Base-by-base conservation (phyloP, 2,888 invertebrate genomes). In the Thelaira solivaga region DNA sequence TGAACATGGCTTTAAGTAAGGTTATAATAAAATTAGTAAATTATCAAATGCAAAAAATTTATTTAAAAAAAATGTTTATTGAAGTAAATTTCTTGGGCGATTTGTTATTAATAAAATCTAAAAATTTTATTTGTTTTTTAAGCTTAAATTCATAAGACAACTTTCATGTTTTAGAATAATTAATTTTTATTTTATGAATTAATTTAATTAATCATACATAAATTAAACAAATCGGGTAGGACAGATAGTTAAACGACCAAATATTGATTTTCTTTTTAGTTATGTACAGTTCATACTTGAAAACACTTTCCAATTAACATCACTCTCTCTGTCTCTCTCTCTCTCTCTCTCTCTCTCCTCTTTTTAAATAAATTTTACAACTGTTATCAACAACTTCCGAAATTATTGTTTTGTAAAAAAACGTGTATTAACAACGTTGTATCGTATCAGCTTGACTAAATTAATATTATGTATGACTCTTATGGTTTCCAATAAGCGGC, bases 151-250 rank as follows among this genome's bases (percentile, higher is more conserved):
- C 18, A 29, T 41, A 22, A 11, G 16, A 41, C 39, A 49, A 49
- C 11, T 29, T 22, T 49, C 29, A 22, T 24, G 13, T 47, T 47
- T 43, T 16, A 51, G 20, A 13, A 65, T 80, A 80, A 81, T 75
- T 81, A 80, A 82, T 81, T 80, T 80, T 80, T 79, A 80, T 81
- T 82, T 82, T 82, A 81, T 80, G 59, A 77, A 76, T 76, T 80
- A 73, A 75, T 80, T 80, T 80, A 76, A 80, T 80, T 80, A 76
- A 80, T 71, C 67, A 61, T 74, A 76, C 78, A 78, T 74, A 78
- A 80, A 81, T 78, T 51, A 65, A 61, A 53, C 67, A 61, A 68
- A 67, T 68, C n/a, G n/a, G n/a, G n/a, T n/a, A n/a, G n/a, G n/a
- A n/a, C n/a, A 65, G 10, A 65, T 59, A 71, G 24, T 64, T 73